Conservation (phyloP, 2,797 vertebrate species). For the Cryptoblepharus egeriae region DNA sequence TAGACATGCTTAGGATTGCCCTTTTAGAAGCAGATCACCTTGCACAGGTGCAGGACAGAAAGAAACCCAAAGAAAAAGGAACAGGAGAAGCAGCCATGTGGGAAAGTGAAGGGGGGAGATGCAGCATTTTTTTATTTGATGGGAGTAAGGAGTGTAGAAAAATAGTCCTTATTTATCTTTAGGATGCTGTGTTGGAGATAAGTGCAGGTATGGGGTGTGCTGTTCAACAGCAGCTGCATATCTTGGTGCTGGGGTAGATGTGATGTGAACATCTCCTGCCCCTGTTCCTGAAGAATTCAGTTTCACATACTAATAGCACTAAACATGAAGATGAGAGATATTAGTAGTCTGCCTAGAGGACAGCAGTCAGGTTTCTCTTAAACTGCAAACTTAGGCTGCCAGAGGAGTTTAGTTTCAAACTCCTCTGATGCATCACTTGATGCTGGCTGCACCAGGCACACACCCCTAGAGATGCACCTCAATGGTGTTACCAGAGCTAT, state of each 20-base stretch:
- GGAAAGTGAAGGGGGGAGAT: accelerated
- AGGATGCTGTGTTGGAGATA: neutral
- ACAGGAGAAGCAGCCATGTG: neutral
- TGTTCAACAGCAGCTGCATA: neutral
- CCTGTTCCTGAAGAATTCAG: accelerated
- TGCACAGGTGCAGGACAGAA: too few species aligned
- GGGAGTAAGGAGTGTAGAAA: accelerated
- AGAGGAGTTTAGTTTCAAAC: too few species aligned
- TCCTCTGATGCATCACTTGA: too few species aligned
- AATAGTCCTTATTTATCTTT: neutral
- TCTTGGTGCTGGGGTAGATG: neutral
- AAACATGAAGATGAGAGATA: accelerated
- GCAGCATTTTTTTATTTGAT: neutral
- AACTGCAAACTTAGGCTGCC: too few species aligned
- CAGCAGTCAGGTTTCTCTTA: neutral
- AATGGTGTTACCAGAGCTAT: too few species aligned
- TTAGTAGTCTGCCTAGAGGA: neutral
- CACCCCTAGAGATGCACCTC: too few species aligned
- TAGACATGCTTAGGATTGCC: too few species aligned
- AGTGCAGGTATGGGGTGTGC: neutral
- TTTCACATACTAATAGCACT: neutral
- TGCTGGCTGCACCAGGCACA: too few species aligned
- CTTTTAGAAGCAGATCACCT: too few species aligned
- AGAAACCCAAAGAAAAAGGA: too few species aligned
- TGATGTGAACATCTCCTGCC: neutral